These are phyloP conservation scores for Lottia scabra DNA, from an alignment of 2,888 invertebrate species.

Conservation along the genomic window DNA sequence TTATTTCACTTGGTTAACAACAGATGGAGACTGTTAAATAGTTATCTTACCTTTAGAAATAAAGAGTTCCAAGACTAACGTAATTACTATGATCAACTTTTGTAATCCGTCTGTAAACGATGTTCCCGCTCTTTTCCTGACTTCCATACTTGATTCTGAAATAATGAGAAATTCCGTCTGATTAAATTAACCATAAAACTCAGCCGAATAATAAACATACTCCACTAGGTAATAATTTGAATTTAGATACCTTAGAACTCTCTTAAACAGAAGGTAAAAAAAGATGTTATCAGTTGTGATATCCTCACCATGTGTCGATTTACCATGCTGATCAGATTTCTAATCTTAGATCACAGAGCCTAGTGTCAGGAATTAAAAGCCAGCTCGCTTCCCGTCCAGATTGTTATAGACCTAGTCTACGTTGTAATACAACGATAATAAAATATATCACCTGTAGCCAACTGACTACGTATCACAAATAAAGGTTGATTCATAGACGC, in stretches of 20 bases:
- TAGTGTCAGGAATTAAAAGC: neutral
- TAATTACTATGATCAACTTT: neutral
- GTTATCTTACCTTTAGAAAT: slow-evolving; percentile 2
- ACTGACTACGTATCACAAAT: neutral
- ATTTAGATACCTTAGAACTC: too few species aligned
- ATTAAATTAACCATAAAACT: too few species aligned
- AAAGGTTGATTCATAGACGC: neutral
- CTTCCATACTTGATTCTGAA: slow-evolving; percentile 1
- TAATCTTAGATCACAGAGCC: neutral
- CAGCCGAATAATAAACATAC: too few species aligned
- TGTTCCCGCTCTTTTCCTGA: neutral
- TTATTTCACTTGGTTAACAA: neutral
- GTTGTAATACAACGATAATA: neutral
- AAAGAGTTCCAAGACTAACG: neutral
- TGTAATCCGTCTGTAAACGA: neutral
- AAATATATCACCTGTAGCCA: neutral
- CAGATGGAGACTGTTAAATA: neutral
- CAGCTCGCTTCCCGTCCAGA: neutral
- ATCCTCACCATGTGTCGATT: neutral
- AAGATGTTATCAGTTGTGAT: neutral
- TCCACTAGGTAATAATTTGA: too few species aligned
- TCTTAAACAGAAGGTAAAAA: neutral
- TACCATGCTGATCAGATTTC: neutral
- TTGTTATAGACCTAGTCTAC: neutral
- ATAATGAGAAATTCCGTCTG: neutral